Evolutionary conservation across 2,797 vertebrate species (phyloP), one percentile per base, ranked within the genome.

Genomic region (Pseudochaenichthys georgianus): DNA sequence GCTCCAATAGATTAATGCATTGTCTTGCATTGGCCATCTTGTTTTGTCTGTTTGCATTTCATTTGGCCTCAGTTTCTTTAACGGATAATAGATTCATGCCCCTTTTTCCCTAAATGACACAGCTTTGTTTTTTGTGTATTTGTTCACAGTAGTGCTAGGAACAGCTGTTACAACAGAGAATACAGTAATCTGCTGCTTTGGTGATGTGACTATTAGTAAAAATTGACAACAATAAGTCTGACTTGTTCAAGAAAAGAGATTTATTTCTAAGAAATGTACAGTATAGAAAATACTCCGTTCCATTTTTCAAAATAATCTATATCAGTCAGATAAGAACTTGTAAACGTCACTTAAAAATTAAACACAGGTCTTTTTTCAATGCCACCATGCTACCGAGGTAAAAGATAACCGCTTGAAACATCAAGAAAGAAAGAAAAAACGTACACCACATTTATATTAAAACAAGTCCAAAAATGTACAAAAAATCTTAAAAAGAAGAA

Each of bases 181-280:
- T 38, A 38, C 17, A 60, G 3, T 43, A 4, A 28, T 28, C 4
- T 60, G 41, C 12, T 63, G 38, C 47, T 60, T 4, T 6, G 58
- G 16, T 45, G 17, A 62, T 15, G 9, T 43, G 21, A 67, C 6
- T n/a, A 15, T 23, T 38, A 13, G 3, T 45, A 50, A 6, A 0
- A 52, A 62, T 17, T 31, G 11, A 73, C 31, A 45, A 57, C 12
- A 15, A 81, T 48, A 63, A 67, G 48, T 68, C 61, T 71, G n/a
- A 73, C 10, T 54, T 68, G 38, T 78, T 89, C 61, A 75, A 84
- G 86, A 94, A 93, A 93, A 87, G 79, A 86, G 88, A 85, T 95
- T 96, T 95, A 96, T 95, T 96, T 94, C 93, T 95, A 95, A 93
- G 91, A 94, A 95, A 94, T 93, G 92, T 92, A 95, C 94, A 95